These are phyloP conservation scores for Nematopogon swammerdamellus DNA, from an alignment of 2,888 invertebrate species.

Conservation along the genomic window DNA sequence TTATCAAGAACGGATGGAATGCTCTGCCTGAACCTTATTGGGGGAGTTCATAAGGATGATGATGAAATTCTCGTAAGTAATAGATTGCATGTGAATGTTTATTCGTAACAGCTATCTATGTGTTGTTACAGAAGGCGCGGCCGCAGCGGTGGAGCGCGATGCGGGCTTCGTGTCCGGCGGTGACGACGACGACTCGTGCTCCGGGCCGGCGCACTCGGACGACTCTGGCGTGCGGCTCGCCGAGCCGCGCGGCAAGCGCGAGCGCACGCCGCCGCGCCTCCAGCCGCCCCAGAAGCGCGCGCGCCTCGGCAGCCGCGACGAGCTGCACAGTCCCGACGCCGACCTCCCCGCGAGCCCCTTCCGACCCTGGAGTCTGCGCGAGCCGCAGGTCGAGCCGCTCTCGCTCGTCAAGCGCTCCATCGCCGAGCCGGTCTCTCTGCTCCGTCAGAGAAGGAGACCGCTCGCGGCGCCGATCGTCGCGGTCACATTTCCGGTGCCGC, in stretches of 20 bases:
- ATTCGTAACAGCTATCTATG: too few species aligned
- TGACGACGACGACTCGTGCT: conserved; percentile 63
- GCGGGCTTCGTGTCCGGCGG: conserved; percentile 74
- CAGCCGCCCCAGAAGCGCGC: conserved; percentile 71
- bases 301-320: conserved; percentile 45
- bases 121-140: conserved; percentile 46
- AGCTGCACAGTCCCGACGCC: conserved; percentile 35
- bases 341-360: conserved; percentile 51
- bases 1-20: too few species aligned
- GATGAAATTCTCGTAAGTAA: too few species aligned
- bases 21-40: too few species aligned
- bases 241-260: conserved; percentile 57
- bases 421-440: conserved; percentile 23
- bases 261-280: conserved; percentile 31
- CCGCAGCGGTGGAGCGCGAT: conserved; percentile 55
- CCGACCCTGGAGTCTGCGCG: conserved; percentile 66
- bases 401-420: conserved; percentile 54
- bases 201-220: conserved; percentile 50
- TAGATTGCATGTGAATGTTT: too few species aligned
- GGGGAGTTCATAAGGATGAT: too few species aligned
- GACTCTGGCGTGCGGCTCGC: conserved; percentile 48
- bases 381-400: conserved; percentile 63
- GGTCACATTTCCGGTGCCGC: conserved; percentile 16
- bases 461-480: conserved; percentile 27
- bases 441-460: conserved; percentile 33